Conservation (phyloP, 1,140 invertebrate genomes). For the Ostrea edulis region DNA sequence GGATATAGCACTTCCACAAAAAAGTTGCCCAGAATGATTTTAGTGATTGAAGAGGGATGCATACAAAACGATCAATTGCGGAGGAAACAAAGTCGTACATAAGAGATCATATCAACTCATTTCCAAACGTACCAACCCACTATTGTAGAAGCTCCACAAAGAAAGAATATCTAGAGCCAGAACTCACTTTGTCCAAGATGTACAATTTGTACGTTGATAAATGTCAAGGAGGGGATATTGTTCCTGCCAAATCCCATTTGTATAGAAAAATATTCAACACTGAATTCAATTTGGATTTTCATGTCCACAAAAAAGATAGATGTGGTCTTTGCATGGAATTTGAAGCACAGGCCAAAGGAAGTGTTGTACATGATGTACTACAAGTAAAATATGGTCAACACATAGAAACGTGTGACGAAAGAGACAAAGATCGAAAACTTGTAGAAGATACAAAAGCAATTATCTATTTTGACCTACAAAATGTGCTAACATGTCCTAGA, state of each 20-base stretch:
- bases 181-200: too few relatives aligned
- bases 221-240: too few relatives aligned
- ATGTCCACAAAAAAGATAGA: slow-evolving; percentile 21
- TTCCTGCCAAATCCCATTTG: not conserved
- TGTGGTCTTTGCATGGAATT: slow-evolving; percentile 42
- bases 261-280: slow-evolving; percentile 42
- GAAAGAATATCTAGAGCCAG: too few relatives aligned
- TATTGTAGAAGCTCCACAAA: not conserved
- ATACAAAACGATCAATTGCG: not conserved
- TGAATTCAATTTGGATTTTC: slow-evolving; percentile 46
- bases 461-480: not conserved
- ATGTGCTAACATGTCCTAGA: not conserved
- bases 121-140: not conserved
- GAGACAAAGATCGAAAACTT: not conserved
- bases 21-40: too few relatives aligned
- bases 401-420: not conserved
- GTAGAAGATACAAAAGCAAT: not conserved
- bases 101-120: not conserved
- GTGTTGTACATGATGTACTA: too few relatives aligned
- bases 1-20: too few relatives aligned
- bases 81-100: not conserved
- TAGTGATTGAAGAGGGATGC: not conserved
- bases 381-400: not conserved
- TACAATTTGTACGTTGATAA: too few relatives aligned
- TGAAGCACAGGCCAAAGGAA: not conserved